A percentile compares a stretch with the other conserved stretches of the same genome.
phyloP scores from a whole-genome alignment of 2,888 invertebrate species.

The Pristionchus entomophagus region DNA sequence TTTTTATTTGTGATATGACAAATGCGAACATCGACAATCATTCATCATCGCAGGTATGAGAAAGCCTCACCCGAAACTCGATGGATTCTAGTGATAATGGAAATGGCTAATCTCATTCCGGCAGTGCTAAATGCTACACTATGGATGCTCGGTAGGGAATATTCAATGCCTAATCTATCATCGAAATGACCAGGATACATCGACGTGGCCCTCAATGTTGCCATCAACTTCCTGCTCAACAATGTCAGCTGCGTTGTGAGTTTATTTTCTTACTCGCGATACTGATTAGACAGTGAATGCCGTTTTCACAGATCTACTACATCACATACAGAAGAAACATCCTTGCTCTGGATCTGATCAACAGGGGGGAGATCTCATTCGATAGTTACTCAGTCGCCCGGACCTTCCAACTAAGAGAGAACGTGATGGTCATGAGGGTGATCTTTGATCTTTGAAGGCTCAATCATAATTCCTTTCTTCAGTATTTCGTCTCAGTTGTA shows the following conservation, averaged over 20 bases:
- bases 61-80: background rate
- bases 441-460: background rate
- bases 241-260: slow-evolving; percentile 17
- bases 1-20: background rate
- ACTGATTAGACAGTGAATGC: too few species aligned
- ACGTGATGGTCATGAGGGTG: slow-evolving; percentile 31
- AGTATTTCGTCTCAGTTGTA: slow-evolving; percentile 8
- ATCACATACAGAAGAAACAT: background rate
- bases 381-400: background rate
- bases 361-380: background rate
- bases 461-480: background rate
- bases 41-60: background rate
- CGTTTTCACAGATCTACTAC: background rate
- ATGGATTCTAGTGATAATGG: background rate
- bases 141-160: background rate
- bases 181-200: background rate
- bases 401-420: background rate
- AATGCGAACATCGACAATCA: too few species aligned
- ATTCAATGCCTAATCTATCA: background rate
- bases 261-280: too few species aligned
- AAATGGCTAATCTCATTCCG: background rate
- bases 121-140: background rate
- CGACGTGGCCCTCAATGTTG: background rate
- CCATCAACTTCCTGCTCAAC: background rate
- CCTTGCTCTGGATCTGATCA: background rate